phyloP scores from a whole-genome alignment of 2,113 vertebrate species.

The Oenanthe oenanthe region DNA sequence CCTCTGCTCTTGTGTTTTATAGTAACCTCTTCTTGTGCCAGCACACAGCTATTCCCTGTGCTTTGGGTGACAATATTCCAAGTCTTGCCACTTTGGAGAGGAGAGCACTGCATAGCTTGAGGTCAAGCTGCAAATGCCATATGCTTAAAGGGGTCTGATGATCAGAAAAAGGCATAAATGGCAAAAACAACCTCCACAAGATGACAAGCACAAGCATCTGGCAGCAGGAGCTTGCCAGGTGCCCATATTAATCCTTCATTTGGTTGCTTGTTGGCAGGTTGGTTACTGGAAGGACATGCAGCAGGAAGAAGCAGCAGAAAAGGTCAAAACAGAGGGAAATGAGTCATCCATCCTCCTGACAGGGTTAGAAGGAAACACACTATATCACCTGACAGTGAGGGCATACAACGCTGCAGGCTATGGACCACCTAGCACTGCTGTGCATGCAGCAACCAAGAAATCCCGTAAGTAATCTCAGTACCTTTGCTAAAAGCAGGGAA shows the following conservation, averaged over 20 bases:
- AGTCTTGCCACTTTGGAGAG: neutral
- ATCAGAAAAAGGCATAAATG: neutral
- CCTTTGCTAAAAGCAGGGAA: neutral
- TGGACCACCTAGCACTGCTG: slow-evolving; percentile 83
- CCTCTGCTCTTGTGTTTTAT: neutral
- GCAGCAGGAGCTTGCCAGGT: neutral
- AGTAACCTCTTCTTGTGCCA: neutral
- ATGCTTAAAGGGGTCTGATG: neutral
- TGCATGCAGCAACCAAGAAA: slow-evolving; percentile 86
- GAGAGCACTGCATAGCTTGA: neutral
- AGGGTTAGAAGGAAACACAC: slow-evolving; percentile 88
- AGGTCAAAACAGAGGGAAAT: slow-evolving; percentile 86
- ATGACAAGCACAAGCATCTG: neutral
- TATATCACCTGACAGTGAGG: slow-evolving; percentile 88
- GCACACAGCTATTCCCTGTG: neutral
- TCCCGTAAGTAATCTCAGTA: slow-evolving; percentile 81
- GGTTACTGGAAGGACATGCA: slow-evolving; percentile 90
- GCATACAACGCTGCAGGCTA: slow-evolving; percentile 94
- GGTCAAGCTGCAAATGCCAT: neutral
- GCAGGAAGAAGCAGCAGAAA: slow-evolving; percentile 85
- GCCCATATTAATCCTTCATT: slow-evolving; percentile 27
- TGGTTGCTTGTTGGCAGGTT: slow-evolving; percentile 78
- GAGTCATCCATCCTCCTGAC: slow-evolving; percentile 87
- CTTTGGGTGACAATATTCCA: neutral
- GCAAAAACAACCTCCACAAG: neutral